Base-by-base conservation (phyloP, 2,888 invertebrate genomes). In the Vesta saturnalis region DNA sequence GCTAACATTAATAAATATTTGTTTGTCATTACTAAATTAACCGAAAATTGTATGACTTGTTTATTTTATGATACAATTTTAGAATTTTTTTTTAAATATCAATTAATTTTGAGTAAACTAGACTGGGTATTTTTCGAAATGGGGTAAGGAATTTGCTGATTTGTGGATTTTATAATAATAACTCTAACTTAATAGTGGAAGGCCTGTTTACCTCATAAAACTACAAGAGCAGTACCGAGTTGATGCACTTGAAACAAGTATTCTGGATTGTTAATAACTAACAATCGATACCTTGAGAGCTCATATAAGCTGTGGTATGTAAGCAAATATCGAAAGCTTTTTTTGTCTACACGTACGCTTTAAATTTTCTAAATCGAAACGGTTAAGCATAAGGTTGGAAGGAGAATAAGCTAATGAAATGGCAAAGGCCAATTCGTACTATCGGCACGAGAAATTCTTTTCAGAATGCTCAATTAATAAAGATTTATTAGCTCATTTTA, bases 231-330 rank as follows among this genome's bases (percentile, higher is more conserved):
- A 60, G 64, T 72, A 69, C 64, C 68, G 71, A 71, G 74, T 72
- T 73, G 70, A 63, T 72, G 60, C 67, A 68, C 75, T 72, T 61
- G 70, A 68, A 60, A 71, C 72, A 73, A 74, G 73, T 76, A 72
- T 69, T 63, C 70, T 73, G 75, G 73, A 75, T 76, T 74, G 74
- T 72, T 77, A 76, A 77, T 76, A 77, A 76, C 77, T 68, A 71
- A 74, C 77, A 78, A 78, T 78, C 77, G 73, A 78, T 78, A 78
- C 74, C 77, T 77, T 77, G 71, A 69, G 65, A 76, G 77, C 75
- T 74, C 72, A 73, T n/a, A n/a, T 77, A 76, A 77, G 76, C 77
- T 74, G 73, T 73, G 74, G 75, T 69, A 73, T 77, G 75, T 77
- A 75, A 75, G 77, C 78, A 77, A 77, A 78, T 77, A 77, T 77